Percentiles rank a stretch among this genome's conserved stretches.
These are phyloP conservation scores for Saguinus midas DNA, from an alignment of 2,113 vertebrate genomes.

Conservation along the genomic window DNA sequence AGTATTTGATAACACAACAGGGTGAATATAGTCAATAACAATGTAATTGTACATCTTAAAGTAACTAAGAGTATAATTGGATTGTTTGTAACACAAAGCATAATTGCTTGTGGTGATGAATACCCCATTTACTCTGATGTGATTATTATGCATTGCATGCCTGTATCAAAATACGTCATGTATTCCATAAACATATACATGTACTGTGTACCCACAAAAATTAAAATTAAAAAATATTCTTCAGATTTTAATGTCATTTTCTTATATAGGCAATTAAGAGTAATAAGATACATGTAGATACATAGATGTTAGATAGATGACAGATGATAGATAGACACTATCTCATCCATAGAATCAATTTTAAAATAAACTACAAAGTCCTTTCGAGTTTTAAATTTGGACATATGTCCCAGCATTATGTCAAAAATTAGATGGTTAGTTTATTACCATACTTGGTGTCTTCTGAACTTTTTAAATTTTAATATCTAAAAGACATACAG, in stretches of 20 bases:
- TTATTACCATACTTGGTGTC: neutral
- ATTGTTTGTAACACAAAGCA: too few species aligned
- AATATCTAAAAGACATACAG: neutral
- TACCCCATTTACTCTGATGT: too few species aligned
- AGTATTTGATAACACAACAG: too few species aligned
- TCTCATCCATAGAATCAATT: neutral
- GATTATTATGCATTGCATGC: too few species aligned
- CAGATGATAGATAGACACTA: neutral
- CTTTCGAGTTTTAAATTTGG: neutral
- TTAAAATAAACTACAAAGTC: neutral
- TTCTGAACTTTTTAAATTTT: neutral
- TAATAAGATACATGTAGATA: neutral
- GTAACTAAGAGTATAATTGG: too few species aligned
- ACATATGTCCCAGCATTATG: neutral
- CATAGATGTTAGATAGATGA: too few species aligned
- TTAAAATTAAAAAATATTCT: neutral
- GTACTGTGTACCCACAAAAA: too few species aligned
- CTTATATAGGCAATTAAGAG: neutral
- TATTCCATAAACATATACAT: too few species aligned
- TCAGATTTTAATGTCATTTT: neutral
- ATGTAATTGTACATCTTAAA: too few species aligned
- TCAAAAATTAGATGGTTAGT: neutral
- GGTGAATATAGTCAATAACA: too few species aligned
- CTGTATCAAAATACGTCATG: too few species aligned
- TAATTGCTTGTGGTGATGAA: too few species aligned